phyloP scores from a whole-genome alignment of 2,113 vertebrate species.

The Percopsis transmontana region DNA sequence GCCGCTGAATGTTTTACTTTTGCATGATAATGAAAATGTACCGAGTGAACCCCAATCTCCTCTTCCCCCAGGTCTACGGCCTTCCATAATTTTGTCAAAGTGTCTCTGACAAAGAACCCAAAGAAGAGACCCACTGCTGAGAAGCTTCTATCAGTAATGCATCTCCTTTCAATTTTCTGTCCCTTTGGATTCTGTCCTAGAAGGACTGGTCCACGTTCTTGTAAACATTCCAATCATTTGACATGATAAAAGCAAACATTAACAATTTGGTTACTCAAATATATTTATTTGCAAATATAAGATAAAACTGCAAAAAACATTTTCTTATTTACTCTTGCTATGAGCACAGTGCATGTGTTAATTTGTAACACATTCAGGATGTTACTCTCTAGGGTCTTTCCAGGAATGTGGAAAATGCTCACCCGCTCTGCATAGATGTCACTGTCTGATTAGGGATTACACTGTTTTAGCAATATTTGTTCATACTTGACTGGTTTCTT shows the following conservation, averaged over 20 bases:
- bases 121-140: conserved; percentile 98
- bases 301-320: too few relatives aligned
- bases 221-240: background rate
- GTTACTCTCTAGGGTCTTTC: background rate
- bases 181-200: background rate
- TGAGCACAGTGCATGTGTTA: too few relatives aligned
- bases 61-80: conserved; percentile 81
- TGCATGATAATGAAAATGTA: background rate
- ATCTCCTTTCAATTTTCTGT: background rate
- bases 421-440: background rate
- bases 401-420: background rate
- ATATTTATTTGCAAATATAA: too few relatives aligned
- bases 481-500: background rate
- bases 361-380: too few relatives aligned
- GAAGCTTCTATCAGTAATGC: conserved; percentile 89
- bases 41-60: background rate
- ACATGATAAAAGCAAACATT: too few relatives aligned
- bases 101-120: conserved; percentile 95
- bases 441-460: background rate
- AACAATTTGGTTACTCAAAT: too few relatives aligned
- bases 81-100: conserved; percentile 97
- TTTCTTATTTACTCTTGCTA: too few relatives aligned
- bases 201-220: background rate
- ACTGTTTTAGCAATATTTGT: background rate
- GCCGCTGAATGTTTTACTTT: background rate